Percentiles rank a stretch among this genome's conserved stretches.
These are phyloP conservation scores for Chloebia gouldiae DNA, from an alignment of 2,113 vertebrate species.

Conservation along the genomic window DNA sequence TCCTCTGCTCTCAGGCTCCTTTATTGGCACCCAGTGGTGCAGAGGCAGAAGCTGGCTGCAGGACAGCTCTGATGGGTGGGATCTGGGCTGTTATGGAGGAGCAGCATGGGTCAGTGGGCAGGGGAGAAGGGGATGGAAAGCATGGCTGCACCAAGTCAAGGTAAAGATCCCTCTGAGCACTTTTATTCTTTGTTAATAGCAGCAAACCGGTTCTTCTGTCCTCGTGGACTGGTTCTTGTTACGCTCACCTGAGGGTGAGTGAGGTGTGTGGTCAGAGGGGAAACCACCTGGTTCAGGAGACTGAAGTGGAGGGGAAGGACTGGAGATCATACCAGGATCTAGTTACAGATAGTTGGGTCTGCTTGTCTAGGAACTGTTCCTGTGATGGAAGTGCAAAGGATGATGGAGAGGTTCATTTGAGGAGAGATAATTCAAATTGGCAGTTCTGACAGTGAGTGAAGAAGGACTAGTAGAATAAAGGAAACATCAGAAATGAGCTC, in stretches of 20 bases:
- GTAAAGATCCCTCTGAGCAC: not conserved
- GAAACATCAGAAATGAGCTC: not conserved
- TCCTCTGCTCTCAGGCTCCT: not conserved
- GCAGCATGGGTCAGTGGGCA: not conserved
- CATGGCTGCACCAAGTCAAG: not conserved
- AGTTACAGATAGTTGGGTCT: not conserved
- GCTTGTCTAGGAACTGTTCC: not conserved
- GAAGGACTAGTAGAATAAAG: not conserved
- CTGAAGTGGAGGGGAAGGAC: not conserved
- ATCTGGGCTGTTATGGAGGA: not conserved
- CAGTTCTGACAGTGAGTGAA: not conserved
- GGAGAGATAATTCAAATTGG: not conserved
- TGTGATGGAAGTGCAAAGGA: not conserved
- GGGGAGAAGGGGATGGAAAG: not conserved
- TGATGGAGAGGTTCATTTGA: not conserved
- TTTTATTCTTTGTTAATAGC: rapidly evolving
- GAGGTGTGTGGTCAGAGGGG: not conserved
- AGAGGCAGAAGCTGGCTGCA: not conserved
- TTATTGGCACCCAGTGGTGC: not conserved
- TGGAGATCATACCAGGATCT: not conserved
- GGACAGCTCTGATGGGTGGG: not conserved
- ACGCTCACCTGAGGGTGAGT: rapidly evolving
- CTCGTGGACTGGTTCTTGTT: not conserved
- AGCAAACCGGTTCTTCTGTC: not conserved
- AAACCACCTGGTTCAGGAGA: not conserved